phyloP scores from a whole-genome alignment of 2,113 vertebrate genomes.

The Notarius quadriscutis region DNA sequence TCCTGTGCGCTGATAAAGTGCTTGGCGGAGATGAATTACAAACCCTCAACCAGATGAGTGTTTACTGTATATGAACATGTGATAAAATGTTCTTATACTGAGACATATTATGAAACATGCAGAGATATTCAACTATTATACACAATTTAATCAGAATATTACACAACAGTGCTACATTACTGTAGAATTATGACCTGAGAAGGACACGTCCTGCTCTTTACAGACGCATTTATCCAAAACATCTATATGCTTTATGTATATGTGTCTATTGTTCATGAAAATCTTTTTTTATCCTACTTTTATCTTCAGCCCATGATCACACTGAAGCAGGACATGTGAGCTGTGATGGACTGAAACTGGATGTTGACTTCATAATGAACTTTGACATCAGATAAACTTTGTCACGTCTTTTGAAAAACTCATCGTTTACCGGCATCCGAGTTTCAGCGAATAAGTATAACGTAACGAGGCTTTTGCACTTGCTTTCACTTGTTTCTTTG shows the following conservation, averaged over 20 bases:
- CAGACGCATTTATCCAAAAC: too few species aligned
- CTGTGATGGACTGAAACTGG: background rate
- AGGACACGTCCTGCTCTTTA: background rate
- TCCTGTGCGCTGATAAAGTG: background rate
- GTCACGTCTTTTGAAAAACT: background rate
- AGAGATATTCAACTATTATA: background rate
- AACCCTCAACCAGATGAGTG: background rate
- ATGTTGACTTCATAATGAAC: background rate
- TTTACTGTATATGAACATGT: background rate
- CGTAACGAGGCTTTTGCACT: background rate
- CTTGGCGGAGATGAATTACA: background rate
- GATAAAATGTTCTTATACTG: background rate
- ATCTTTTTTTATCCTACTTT: background rate
- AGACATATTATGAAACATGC: background rate
- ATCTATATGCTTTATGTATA: background rate
- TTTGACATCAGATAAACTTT: background rate
- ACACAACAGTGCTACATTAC: background rate
- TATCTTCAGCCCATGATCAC: constrained; percentile 67
- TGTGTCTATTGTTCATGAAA: background rate
- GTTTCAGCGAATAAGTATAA: background rate
- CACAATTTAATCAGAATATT: background rate
- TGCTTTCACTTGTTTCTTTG: background rate
- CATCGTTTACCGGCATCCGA: background rate
- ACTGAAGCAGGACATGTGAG: constrained; percentile 63
- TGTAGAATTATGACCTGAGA: background rate